phyloP scores from a whole-genome alignment of 2,113 vertebrate genomes.

The Eclectus roratus region DNA sequence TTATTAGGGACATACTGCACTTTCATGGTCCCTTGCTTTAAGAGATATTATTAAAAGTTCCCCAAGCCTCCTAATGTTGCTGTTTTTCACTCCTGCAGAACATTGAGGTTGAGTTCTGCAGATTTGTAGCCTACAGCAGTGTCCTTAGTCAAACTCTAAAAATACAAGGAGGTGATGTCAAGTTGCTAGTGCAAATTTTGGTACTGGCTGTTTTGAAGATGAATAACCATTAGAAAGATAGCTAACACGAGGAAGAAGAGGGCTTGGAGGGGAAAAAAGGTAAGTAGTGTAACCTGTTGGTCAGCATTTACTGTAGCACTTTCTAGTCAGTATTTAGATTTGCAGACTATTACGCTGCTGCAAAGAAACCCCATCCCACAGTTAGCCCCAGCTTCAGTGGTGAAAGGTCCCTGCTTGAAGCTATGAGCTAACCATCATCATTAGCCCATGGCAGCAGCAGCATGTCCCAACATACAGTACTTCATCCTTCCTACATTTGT shows the following conservation, averaged over 20 bases:
- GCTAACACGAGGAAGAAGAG: background rate
- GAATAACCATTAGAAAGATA: background rate
- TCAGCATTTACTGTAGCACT: background rate
- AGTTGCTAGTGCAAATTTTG: background rate
- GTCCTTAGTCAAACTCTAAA: slow-evolving; percentile 2
- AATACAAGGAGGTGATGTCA: background rate
- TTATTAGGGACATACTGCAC: background rate
- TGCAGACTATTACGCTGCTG: background rate
- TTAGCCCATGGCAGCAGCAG: background rate
- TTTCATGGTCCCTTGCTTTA: slow-evolving; percentile 26
- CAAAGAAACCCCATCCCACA: background rate
- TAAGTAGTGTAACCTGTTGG: background rate
- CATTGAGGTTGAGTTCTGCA: background rate
- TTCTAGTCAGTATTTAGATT: background rate
- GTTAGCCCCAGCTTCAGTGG: background rate
- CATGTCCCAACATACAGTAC: background rate
- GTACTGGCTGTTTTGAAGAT: background rate
- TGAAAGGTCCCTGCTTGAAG: background rate
- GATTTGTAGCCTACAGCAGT: slow-evolving; percentile 17
- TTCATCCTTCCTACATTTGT: background rate
- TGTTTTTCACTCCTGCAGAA: background rate
- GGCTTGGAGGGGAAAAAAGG: background rate
- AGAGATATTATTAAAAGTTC: background rate
- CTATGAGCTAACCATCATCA: background rate
- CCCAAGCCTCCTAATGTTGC: background rate